Percentiles rank a stretch among this genome's conserved stretches.
These are phyloP conservation scores for Dyspetes luteomarginatus DNA, from an alignment of 2,888 invertebrate genomes.

Conservation along the genomic window DNA sequence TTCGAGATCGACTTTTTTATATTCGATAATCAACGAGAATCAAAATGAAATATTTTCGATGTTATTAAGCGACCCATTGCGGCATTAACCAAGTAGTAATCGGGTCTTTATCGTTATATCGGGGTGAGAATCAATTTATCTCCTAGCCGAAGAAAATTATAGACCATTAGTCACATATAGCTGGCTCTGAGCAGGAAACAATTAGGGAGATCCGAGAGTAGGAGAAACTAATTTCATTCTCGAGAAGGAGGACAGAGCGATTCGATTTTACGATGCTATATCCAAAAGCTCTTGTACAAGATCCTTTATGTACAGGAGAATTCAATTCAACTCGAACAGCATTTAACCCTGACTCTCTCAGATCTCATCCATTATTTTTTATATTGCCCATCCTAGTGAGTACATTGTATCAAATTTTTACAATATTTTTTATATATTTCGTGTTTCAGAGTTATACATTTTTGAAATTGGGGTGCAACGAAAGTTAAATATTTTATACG, in stretches of 20 bases:
- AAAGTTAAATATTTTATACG: no score
- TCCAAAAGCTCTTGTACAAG: conserved; percentile 21
- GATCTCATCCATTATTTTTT: no score
- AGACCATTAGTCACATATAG: conserved; percentile 70
- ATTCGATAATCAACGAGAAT: not conserved
- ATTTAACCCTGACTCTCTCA: not conserved
- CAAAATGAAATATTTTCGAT: conserved; percentile 15
- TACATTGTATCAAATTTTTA: no score
- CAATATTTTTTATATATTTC: conserved; percentile 43
- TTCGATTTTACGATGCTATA: conserved; percentile 56
- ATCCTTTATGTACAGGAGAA: conserved; percentile 9
- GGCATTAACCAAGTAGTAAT: conserved; percentile 64
- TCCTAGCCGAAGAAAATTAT: conserved; percentile 70
- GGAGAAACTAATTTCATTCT: conserved; percentile 64
- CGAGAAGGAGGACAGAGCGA: conserved; percentile 51
- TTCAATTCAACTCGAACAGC: no score
- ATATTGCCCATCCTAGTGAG: no score
- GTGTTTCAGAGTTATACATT: no score
- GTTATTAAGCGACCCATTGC: conserved; percentile 38
- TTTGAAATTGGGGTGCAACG: no score
- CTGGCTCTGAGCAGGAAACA: conserved; percentile 66
- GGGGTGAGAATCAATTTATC: conserved; percentile 44
- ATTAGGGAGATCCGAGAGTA: conserved; percentile 66
- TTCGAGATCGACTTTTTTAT: no score
- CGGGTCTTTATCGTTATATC: conserved; percentile 63